These are phyloP conservation scores for Coturnix japonica DNA, from an alignment of 2,113 vertebrate genomes.

Conservation along the genomic window DNA sequence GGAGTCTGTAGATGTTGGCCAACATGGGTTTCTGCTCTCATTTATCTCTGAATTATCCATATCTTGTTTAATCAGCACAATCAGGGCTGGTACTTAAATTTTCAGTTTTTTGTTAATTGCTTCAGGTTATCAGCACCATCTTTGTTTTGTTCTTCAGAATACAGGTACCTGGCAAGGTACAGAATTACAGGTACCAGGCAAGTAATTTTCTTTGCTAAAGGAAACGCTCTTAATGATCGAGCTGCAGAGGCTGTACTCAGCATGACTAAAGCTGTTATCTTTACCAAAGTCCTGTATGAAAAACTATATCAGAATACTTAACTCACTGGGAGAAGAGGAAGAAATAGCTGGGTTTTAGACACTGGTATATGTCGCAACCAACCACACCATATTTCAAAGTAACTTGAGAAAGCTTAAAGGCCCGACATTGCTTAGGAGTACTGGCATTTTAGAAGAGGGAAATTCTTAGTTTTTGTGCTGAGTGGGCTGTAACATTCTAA, in stretches of 20 bases:
- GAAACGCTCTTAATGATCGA: neutral
- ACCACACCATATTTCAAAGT: neutral
- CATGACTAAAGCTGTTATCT: neutral
- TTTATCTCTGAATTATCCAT: neutral
- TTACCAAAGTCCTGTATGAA: neutral
- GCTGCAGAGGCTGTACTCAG: neutral
- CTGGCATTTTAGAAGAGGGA: neutral
- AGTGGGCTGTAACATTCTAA: neutral
- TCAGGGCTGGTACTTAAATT: neutral
- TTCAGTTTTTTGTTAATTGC: neutral
- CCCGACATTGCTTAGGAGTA: neutral
- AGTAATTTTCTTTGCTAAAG: neutral
- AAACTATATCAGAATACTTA: neutral
- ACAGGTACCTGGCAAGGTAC: neutral
- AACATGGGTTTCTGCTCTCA: neutral
- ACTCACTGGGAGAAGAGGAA: neutral
- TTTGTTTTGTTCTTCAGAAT: neutral
- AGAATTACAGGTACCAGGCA: neutral
- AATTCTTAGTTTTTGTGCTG: neutral
- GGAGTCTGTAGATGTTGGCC: neutral
- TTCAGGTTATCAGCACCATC: neutral
- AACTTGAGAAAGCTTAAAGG: neutral
- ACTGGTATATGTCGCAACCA: neutral
- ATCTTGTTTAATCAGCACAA: neutral
- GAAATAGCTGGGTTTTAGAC: neutral